These are phyloP conservation scores for Scylla paramamosain DNA, from an alignment of 1,140 invertebrate species.

Conservation along the genomic window DNA sequence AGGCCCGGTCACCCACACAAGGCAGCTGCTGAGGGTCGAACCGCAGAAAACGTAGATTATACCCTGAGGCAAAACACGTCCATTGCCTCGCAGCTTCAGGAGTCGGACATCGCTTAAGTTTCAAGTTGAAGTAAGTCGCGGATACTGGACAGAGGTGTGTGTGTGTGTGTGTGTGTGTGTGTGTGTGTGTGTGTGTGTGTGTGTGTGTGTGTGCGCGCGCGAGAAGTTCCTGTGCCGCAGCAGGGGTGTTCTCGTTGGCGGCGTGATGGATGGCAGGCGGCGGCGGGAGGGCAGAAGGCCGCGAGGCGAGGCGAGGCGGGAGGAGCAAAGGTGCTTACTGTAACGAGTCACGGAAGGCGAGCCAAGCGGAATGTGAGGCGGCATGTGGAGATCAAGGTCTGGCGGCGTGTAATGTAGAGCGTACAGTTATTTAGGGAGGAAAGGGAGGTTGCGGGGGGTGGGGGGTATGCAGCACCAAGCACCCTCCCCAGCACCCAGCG, in stretches of 20 bases:
- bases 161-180: neutral
- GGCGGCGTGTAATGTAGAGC: constrained; percentile 1
- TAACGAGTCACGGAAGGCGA: neutral
- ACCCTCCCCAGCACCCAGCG: neutral
- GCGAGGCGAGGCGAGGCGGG: neutral
- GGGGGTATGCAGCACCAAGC: neutral
- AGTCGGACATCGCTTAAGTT: too few relatives aligned
- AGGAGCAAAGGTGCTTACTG: neutral
- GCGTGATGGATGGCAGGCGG: neutral
- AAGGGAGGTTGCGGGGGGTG: neutral
- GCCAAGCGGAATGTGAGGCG: neutral
- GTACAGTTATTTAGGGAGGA: neutral
- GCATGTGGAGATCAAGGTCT: neutral
- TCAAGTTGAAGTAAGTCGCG: too few relatives aligned
- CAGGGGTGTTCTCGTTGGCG: neutral
- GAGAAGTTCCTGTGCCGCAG: neutral
- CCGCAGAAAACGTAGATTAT: too few relatives aligned
- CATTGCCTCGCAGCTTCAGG: too few relatives aligned
- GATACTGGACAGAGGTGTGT: neutral
- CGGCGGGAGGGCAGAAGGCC: neutral
- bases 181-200: neutral
- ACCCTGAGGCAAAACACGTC: too few relatives aligned
- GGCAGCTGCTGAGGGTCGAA: too few relatives aligned
- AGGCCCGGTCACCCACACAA: too few relatives aligned
- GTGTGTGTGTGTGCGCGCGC: neutral